Base-by-base conservation (phyloP, 2,797 vertebrate species). In the Brotula barbata region DNA sequence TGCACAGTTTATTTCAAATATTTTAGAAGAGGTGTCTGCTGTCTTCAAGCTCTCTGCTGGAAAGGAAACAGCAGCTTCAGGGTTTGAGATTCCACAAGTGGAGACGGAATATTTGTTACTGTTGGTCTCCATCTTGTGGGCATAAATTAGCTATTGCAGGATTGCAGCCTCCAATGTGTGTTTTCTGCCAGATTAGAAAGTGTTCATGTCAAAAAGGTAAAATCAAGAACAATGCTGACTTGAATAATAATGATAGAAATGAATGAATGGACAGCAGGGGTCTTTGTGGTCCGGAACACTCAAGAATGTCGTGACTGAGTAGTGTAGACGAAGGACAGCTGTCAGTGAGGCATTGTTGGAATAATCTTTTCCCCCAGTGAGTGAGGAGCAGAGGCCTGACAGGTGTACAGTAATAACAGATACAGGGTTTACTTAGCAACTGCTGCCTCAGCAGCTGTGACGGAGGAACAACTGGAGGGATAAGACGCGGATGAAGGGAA, bases 111-210 rank as follows among this genome's bases (percentile, higher is more conserved):
- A 28, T 62, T 5, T 50, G 31, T 65, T 64, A 31, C 15, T 46
- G 12, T 66, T 61, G 82, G 69, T 80, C 81, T 64, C 79, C 87
- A 77, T 75, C 85, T 78, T 59, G 75, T 85, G 87, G 77, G 39
- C 20, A 4, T 15, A 25, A 15, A 1, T 1, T 9, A 36, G n/a
- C 23, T 17, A 65, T 11, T 20, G 1, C 51, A 61, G 5, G 11
- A 7, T 1, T 36, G 4, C 33, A 58, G 25, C 7, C 8, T 0
- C 8, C 6, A 33, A 5, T 5, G 21, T 34, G 7, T 33, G 2
- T 17, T 19, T 17, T 21, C 1, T 13, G 6, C 28, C 22, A 7
- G 25, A 28, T 28, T 28, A 28, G 25, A 28, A 28, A 28, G 8
- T 28, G 25, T 28, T 4, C 4, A 16, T 12, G 9, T 13, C 19